Evolutionary conservation across 1,140 invertebrate species (phyloP), one percentile per base, ranked within the genome.

Genomic region (Penaeus japonicus): DNA sequence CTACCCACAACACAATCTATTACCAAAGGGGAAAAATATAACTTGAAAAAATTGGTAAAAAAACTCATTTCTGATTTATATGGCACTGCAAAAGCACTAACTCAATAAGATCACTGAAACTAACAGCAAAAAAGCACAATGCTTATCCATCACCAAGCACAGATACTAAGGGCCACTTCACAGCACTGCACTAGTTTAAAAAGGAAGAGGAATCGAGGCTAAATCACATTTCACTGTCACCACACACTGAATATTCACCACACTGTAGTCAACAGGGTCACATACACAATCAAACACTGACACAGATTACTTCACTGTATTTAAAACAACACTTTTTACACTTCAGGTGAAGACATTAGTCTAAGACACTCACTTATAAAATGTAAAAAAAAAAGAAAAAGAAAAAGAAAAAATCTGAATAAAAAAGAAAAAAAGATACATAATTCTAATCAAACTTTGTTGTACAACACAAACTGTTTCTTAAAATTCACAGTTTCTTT

Each of bases 211-310:
- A 24, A 82, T 78, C 79, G 57, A 55, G 73, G 81, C 55, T 53
- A 83, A 15, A 22, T 30, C 80, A 77, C n/a, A 55, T 27, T 59
- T 88, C 47, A 88, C 65, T 88, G 77, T 47, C 70, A 77, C 47
- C 62, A 88, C 87, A 47, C 47, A 47, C 47, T 10, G 35, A 88
- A 82, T 83, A 88, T 88, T 88, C 87, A 88, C 87, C 87, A 84
- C 86, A 88, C 53, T 83, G 87, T 32, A 84, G 78, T 62, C n/a
- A 88, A 27, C 20, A 78, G 81, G 27, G 83, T 75, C 87, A 88
- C 79, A 83, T 88, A 73, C 70, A 88, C 87, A 88, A 84, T 84
- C 54, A 88, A 83, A 88, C 87, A 88, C 87, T 84, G 81, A 73
- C 27, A 32, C 70, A 84, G 24, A 75, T 82, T 35, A 78, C 65